Conservation (phyloP, 2,113 vertebrate genomes). For the Egretta garzetta region DNA sequence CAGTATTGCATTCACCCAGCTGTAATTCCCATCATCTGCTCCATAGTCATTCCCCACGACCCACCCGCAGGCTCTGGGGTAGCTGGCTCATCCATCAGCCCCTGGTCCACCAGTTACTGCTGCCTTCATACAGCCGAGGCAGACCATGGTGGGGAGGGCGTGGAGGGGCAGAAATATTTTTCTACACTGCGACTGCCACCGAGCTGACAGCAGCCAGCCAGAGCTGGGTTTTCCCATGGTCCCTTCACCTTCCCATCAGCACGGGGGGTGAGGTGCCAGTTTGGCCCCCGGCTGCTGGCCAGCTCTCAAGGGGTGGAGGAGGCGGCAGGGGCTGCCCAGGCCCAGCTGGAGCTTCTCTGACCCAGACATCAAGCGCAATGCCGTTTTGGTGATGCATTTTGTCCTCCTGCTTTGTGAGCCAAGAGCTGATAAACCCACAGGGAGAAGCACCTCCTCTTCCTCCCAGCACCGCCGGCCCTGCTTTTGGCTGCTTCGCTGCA, state of each 20-base stretch:
- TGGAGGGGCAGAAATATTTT: background rate
- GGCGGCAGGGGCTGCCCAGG: background rate
- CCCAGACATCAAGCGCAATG: background rate
- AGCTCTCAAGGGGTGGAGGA: background rate
- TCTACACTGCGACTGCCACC: background rate
- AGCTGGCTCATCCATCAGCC: background rate
- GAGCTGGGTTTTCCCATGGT: background rate
- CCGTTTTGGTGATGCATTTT: background rate
- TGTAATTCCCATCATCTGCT: background rate
- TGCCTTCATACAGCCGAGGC: background rate
- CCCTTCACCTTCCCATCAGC: background rate
- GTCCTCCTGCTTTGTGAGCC: background rate
- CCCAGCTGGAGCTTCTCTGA: background rate
- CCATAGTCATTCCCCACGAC: background rate
- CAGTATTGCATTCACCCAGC: background rate
- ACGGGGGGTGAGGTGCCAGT: background rate
- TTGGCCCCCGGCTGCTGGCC: background rate
- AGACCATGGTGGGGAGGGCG: background rate
- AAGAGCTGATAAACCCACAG: background rate
- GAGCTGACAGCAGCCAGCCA: background rate
- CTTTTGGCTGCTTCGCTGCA: background rate
- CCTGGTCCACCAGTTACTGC: accelerated
- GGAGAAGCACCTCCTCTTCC: background rate
- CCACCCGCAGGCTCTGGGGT: background rate
- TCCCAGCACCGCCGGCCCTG: background rate